Conservation (phyloP, 2,888 invertebrate species). For the Catonia carolina region DNA sequence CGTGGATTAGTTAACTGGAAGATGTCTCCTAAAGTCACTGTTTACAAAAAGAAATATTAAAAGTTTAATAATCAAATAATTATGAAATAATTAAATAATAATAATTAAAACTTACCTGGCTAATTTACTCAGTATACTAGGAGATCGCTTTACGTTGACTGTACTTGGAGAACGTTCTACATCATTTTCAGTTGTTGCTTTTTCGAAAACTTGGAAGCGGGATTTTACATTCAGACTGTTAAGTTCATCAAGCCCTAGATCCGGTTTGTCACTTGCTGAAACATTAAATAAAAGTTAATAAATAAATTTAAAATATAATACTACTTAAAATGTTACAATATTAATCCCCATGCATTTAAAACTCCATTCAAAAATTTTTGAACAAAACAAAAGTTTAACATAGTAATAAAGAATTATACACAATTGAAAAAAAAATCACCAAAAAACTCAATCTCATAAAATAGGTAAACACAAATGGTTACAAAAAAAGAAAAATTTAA, state of each 20-base stretch:
- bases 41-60: too few species aligned
- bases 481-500: too few species aligned
- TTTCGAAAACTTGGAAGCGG: conserved; percentile 78
- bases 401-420: too few species aligned
- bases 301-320: too few species aligned
- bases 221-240: conserved; percentile 76
- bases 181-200: conserved; percentile 45
- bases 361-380: not conserved
- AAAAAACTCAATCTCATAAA: too few species aligned
- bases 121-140: conserved; percentile 70
- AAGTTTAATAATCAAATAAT: too few species aligned
- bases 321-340: too few species aligned
- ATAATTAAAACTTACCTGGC: conserved; percentile 57
- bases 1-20: too few species aligned
- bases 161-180: conserved; percentile 47
- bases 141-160: conserved; percentile 57
- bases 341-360: not conserved
- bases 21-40: too few species aligned
- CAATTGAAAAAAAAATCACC: too few species aligned
- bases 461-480: too few species aligned
- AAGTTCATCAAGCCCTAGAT: conserved; percentile 75
- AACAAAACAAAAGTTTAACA: not conserved
- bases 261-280: conserved; percentile 77
- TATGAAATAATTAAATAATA: too few species aligned
- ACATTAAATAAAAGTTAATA: conserved; percentile 18